Base-by-base conservation (phyloP, 2,797 vertebrate genomes). In the Rhynchonycteris naso region DNA sequence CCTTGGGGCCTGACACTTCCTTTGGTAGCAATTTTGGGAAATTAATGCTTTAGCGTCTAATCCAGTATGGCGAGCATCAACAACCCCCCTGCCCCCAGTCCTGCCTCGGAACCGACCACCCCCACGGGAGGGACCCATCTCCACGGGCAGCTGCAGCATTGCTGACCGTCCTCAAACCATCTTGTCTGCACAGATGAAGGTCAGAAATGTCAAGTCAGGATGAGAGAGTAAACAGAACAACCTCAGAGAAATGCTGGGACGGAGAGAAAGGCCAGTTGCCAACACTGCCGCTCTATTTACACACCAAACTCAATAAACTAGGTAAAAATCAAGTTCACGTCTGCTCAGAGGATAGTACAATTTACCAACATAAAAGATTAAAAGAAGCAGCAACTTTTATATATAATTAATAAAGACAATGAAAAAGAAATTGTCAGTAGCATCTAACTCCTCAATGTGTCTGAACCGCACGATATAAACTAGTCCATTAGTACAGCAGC, bases 401-500 rank as follows among this genome's bases (percentile, higher is more conserved):
- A 98, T 98, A 98, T 98, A 98, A 98, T 98, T 98, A 98, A 98
- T 97, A 98, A 98, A 98, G 97, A 98, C 97, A 98, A 98, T 98
- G 98, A 98, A 98, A 98, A 98, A 98, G 97, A 98, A 99, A 99
- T 98, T 98, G 98, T 99, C 98, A 99, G 99, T 99, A 99, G 99
- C 98, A 99, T 98, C 98, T 98, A 99, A 98, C 98, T 98, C 98
- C 97, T 99, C 98, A 98, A 98, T 98, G 98, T 98, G 97, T 98
- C 98, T 98, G 98, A 99, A 99, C 98, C 98, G 98, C 99, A 98
- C 98, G 98, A 98, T 93, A 98, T 97, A 98, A 98, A 98, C 98
- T 98, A 98, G 98, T 98, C 98, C 98, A 98, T 99, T 99, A 99
- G 99, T 99, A 99, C 99, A 99, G 99, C 99, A 99, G 99, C 99